Base-by-base conservation (phyloP, 1,140 invertebrate species). In the Drosophila orena region DNA sequence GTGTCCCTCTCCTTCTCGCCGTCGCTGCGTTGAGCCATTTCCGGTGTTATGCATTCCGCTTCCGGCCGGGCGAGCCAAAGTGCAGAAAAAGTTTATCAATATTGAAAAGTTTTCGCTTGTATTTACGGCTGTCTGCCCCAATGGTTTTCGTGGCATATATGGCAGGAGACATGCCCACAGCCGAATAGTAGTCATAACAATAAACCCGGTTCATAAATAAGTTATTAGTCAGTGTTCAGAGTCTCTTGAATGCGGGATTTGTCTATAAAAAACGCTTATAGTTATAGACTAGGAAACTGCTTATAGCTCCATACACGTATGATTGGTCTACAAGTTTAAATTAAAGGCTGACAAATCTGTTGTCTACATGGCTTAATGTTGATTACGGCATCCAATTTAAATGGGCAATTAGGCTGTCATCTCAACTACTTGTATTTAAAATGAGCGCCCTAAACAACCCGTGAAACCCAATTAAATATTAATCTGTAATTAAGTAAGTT, bases 71-170 rank as follows among this genome's bases (percentile, higher is more conserved):
- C 69, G 15, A 10, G 58, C 54, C 61, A 72, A 80, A 79, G 47
- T 84, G 65, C 74, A 81, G 62, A 66, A 78, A 85, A 85, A 86
- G 81, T 81, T 85, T 86, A 86, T 77, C 83, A 86, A 85, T 81
- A 85, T 86, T 78, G 81, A 78, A 85, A 85, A 85, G 74, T 78
- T 85, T 52, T 71, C 74, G 81, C 73, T 60, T 62, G 79, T 84
- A 74, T 85, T 84, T 85, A 72, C 72, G 72, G 59, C 65, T 74
- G 81, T 50, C 70, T 40, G 57, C 38, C 42, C 49, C 46, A 37
- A 12, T 37, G 44, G 58, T 44, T 37, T 38, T 14, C 34, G 38
- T 15, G 57, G 65, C 22, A 27, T 20, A 59, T 43, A 50, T 43
- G 43, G 40, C 68, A 55, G 37, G 38, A 52, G 46, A 40, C 46